phyloP scores from a whole-genome alignment of 2,888 invertebrate genomes.

The Aquatica leii region DNA sequence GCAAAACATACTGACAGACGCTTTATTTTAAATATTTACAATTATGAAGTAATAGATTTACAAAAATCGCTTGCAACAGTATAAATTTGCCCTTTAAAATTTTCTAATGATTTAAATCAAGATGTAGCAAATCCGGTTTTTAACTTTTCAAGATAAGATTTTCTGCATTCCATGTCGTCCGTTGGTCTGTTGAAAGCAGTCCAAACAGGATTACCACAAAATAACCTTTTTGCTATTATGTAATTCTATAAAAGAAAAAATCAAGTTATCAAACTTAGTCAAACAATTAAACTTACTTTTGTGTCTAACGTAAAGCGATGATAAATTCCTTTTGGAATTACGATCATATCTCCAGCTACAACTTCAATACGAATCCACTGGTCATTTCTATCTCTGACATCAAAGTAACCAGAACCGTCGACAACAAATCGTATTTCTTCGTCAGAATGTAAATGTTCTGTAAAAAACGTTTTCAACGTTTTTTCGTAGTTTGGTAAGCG shows the following conservation, averaged over 20 bases:
- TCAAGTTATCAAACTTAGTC: no score
- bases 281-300: constrained; percentile 63
- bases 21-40: no score
- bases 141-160: constrained; percentile 72
- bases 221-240: constrained; percentile 87
- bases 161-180: constrained; percentile 82
- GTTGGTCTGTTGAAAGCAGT: constrained; percentile 88
- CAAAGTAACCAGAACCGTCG: constrained; percentile 95
- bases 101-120: no score
- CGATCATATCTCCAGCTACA: constrained; percentile 84
- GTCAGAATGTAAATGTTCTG: constrained; percentile 94
- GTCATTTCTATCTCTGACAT: constrained; percentile 85
- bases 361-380: constrained; percentile 93
- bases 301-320: constrained; percentile 92
- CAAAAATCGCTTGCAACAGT: no score
- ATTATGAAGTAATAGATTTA: no score
- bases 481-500: constrained; percentile 84
- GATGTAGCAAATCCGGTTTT: constrained; percentile 34
- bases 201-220: constrained; percentile 95
- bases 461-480: constrained; percentile 87
- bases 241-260: constrained; percentile 72
- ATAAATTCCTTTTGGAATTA: constrained; percentile 95
- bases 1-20: no score
- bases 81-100: no score
- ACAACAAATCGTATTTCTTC: constrained; percentile 93